Conservation (phyloP, 2,888 invertebrate genomes). For the Auanema sp. region DNA sequence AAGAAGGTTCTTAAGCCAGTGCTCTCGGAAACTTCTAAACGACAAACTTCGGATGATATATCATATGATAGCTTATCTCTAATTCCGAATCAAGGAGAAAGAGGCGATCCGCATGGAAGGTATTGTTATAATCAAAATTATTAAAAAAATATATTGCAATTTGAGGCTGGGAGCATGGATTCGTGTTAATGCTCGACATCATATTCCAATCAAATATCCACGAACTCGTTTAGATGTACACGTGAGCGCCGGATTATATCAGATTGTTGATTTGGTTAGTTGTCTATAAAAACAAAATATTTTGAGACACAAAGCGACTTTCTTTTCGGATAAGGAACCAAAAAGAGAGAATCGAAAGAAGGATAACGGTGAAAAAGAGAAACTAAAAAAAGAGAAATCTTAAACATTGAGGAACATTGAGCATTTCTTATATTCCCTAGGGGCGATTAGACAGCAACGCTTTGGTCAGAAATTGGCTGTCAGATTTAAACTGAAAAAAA, state of each 20-base stretch:
- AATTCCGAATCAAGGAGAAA: not conserved
- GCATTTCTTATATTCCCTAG: not conserved
- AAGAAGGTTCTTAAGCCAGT: constrained; percentile 18
- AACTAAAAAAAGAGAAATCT: constrained; percentile 1
- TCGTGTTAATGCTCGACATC: constrained; percentile 30
- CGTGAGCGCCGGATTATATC: constrained; percentile 58
- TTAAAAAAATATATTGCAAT: not conserved
- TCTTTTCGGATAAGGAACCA: not conserved
- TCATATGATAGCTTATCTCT: no score
- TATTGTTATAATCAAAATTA: not conserved
- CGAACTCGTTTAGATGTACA: constrained; percentile 50
- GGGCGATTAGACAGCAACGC: not conserved
- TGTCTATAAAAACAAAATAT: not conserved
- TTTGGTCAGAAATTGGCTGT: constrained; percentile 4
- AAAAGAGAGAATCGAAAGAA: not conserved
- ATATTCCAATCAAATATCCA: constrained; percentile 42
- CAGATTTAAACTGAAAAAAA: constrained; percentile 3
- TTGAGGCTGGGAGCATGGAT: constrained; percentile 34
- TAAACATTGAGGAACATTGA: not conserved
- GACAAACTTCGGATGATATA: no score
- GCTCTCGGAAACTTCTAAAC: not conserved
- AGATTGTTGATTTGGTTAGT: constrained; percentile 62
- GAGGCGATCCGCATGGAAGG: constrained; percentile 23
- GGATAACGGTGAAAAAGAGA: not conserved
- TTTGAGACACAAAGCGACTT: not conserved